These are phyloP conservation scores for Cheilosia impressa DNA, from an alignment of 2,888 invertebrate genomes.

Conservation along the genomic window DNA sequence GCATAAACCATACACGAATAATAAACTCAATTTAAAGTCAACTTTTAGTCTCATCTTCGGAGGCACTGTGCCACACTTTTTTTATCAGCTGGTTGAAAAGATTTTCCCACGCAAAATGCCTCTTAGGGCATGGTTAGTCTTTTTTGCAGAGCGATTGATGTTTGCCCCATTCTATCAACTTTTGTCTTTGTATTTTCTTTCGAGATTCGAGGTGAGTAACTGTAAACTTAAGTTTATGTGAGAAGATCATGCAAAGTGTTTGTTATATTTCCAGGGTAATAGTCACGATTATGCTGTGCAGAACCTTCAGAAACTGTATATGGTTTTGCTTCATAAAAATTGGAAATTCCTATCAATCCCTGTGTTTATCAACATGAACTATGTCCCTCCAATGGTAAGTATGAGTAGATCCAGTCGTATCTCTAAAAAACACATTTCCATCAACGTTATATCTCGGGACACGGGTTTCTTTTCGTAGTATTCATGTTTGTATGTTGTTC, in stretches of 20 bases:
- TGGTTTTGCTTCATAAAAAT: slow-evolving; percentile 88
- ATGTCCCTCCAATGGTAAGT: slow-evolving; percentile 90
- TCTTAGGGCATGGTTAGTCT: slow-evolving; percentile 85
- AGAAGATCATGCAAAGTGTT: neutral
- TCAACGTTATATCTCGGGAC: neutral
- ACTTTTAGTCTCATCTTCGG: slow-evolving; percentile 89
- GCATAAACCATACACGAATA: neutral
- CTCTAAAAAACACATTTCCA: slow-evolving; percentile 16
- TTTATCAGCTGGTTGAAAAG: slow-evolving; percentile 87
- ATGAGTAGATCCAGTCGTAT: neutral
- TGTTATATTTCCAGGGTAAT: slow-evolving; percentile 85
- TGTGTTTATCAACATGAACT: slow-evolving; percentile 89
- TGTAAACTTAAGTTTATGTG: too few species aligned
- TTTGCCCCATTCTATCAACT: slow-evolving; percentile 90
- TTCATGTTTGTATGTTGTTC: slow-evolving; percentile 6
- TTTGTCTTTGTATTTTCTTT: slow-evolving; percentile 89
- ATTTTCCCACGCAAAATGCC: slow-evolving; percentile 86
- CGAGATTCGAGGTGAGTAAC: slow-evolving; percentile 87
- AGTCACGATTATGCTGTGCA: slow-evolving; percentile 87
- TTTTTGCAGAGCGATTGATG: slow-evolving; percentile 89
- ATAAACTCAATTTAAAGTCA: slow-evolving; percentile 16
- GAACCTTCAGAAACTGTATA: slow-evolving; percentile 87
- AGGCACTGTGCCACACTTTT: slow-evolving; percentile 91
- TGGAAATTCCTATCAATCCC: slow-evolving; percentile 91
- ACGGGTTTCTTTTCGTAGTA: slow-evolving; percentile 22